These are phyloP conservation scores for Sphecodes monilicornis DNA, from an alignment of 2,888 invertebrate genomes.

Conservation along the genomic window DNA sequence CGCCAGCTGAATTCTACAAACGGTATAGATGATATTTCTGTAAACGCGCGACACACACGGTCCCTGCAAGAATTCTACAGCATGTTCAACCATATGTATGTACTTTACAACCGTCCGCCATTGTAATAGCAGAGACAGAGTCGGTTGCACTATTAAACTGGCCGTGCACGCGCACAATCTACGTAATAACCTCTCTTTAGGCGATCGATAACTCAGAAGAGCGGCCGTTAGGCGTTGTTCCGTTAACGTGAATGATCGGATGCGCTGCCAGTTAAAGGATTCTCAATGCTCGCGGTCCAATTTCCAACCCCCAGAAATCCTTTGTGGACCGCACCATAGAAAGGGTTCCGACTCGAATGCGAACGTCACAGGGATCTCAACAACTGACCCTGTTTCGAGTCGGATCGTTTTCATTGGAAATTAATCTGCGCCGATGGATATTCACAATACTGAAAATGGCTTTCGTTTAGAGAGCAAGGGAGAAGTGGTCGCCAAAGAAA, in stretches of 20 bases:
- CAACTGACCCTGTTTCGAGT: slow-evolving; percentile 9
- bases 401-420: slow-evolving; percentile 47
- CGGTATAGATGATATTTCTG: slow-evolving; percentile 46
- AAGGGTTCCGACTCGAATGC: slow-evolving; percentile 33
- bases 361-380: slow-evolving; percentile 37
- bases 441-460: not conserved
- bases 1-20: slow-evolving; percentile 40
- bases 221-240: slow-evolving; percentile 50
- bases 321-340: slow-evolving; percentile 28
- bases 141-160: slow-evolving; percentile 26
- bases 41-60: not conserved
- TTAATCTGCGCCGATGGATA: slow-evolving; percentile 45
- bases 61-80: slow-evolving; percentile 1
- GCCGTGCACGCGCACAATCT: slow-evolving; percentile 45
- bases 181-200: slow-evolving; percentile 57
- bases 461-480: not conserved
- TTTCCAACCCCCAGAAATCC: slow-evolving; percentile 32
- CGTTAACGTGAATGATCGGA: slow-evolving; percentile 57
- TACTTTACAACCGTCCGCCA: slow-evolving; percentile 50
- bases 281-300: slow-evolving; percentile 26
- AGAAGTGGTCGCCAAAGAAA: not conserved
- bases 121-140: slow-evolving; percentile 61
- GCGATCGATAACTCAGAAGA: slow-evolving; percentile 57
- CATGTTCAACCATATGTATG: slow-evolving; percentile 15
- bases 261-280: slow-evolving; percentile 45